Evolutionary conservation across 2,888 invertebrate species (phyloP), one percentile per base, ranked within the genome.

Genomic region (Archaeoteleia sp.): DNA sequence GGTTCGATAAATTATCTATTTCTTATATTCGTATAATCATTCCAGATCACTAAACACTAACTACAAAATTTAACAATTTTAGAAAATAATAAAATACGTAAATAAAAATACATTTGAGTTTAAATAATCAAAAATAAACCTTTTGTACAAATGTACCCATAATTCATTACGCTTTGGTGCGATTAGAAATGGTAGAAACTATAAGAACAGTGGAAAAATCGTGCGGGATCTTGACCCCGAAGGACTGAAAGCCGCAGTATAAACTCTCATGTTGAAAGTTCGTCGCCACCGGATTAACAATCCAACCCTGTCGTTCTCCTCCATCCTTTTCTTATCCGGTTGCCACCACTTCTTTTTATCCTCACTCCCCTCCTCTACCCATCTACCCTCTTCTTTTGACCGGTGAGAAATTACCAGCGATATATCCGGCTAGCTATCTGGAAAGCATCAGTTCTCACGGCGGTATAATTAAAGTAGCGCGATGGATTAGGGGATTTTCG

Each of bases 401-500:
- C 55, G 42, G 34, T 61, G 74, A 74, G 73, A 75, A 74, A 75
- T 75, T 65, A 65, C 74, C 40, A 25, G 63, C 43, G 43, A 75
- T 75, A 73, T 74, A 74, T 73, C 66, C 67, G 54, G 54, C 27
- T 17, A 43, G 61, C 70, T 71, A 73, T 73, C 71, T 62, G 70
- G 39, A 45, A 65, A 39, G 71, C 74, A 72, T 72, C 71, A 68
- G 71, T 67, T 70, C 67, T 69, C 73, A 55, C 67, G 61, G 66
- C 61, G 71, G 72, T 75, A 73, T 75, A 75, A 75, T 75, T 75
- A 74, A 75, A 75, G 75, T 60, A 74, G 67, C 66, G 55, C 69
- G 67, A 72, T 70, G 70, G 75, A 75, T 75, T 75, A 74, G 72
- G 67, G 74, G 75, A 74, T 73, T 73, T 70, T 63, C 66, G 63